A percentile compares a stretch with the other conserved stretches of the same genome.
Evolutionary conservation across 2,888 invertebrate genomes (phyloP).

Genomic region (Ochropacha duplaris): DNA sequence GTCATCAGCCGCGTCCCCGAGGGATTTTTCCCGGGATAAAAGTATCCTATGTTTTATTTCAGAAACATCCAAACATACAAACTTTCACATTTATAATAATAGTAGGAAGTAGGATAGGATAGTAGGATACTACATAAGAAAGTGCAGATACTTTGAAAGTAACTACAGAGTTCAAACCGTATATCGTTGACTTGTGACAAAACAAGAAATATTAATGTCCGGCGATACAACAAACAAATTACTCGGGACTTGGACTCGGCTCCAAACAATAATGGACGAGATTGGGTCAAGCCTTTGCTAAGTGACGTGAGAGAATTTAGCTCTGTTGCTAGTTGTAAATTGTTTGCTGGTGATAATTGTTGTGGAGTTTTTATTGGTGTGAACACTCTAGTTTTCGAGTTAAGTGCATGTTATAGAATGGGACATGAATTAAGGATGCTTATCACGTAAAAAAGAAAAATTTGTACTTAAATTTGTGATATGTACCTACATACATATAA

Average conservation of each 20-base stretch:
- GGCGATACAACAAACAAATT: background rate
- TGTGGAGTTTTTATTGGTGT: background rate
- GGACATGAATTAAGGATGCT: too few relatives aligned
- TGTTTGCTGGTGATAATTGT: background rate
- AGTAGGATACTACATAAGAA: too few relatives aligned
- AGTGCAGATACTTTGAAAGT: too few relatives aligned
- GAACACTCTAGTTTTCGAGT: background rate
- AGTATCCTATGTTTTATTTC: too few relatives aligned
- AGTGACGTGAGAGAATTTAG: constrained; percentile 31
- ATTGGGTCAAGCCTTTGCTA: constrained; percentile 25
- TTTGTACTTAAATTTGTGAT: too few relatives aligned
- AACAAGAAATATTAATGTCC: background rate
- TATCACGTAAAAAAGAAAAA: too few relatives aligned
- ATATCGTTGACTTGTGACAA: background rate
- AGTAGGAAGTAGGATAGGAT: too few relatives aligned
- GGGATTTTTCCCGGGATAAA: too few relatives aligned
- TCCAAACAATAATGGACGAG: constrained; percentile 11
- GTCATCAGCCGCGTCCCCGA: too few relatives aligned
- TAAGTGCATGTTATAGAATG: background rate
- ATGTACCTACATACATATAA: too few relatives aligned
- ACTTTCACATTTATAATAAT: too few relatives aligned
- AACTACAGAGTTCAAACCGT: background rate
- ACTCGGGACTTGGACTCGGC: background rate
- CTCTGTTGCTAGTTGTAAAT: background rate
- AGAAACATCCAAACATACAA: too few relatives aligned